Percentiles rank a stretch among this genome's conserved stretches.
Evolutionary conservation across 2,113 vertebrate genomes (phyloP).

Genomic region (Serilophus lunatus): DNA sequence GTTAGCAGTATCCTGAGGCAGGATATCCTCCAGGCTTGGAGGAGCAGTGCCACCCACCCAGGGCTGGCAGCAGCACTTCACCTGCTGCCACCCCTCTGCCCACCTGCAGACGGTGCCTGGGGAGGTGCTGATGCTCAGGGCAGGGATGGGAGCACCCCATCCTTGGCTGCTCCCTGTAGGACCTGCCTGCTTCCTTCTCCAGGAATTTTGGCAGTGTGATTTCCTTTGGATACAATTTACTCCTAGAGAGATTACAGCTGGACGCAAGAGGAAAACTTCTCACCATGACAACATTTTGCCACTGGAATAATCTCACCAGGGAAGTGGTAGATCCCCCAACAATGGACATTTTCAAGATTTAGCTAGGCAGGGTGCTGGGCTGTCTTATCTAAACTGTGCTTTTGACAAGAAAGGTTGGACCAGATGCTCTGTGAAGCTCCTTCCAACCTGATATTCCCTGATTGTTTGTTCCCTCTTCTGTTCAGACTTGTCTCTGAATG

Average conservation of each 20-base stretch:
- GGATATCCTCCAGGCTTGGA: background rate
- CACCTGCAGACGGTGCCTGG: slow-evolving; percentile 51
- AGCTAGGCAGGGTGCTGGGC: no score
- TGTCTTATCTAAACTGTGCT: rapidly evolving
- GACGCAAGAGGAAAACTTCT: background rate
- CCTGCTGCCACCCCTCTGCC: slow-evolving; percentile 69
- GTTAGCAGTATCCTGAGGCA: background rate
- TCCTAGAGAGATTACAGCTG: background rate
- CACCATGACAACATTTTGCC: background rate
- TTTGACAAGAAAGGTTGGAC: background rate
- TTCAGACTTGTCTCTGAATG: background rate
- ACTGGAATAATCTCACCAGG: background rate
- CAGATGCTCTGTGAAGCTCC: background rate
- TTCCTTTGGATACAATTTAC: background rate
- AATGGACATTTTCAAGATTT: background rate
- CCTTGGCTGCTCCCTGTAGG: background rate
- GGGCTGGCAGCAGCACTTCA: slow-evolving; percentile 56
- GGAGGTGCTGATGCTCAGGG: slow-evolving; percentile 21
- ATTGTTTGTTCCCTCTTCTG: background rate
- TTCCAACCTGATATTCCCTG: background rate
- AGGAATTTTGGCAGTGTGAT: rapidly evolving
- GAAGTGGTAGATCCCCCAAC: background rate
- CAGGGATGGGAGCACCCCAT: rapidly evolving
- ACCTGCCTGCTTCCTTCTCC: background rate
- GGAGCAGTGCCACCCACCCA: rapidly evolving